Base-by-base conservation (phyloP, 2,888 invertebrate species). In the Opisthograptis luteolata region DNA sequence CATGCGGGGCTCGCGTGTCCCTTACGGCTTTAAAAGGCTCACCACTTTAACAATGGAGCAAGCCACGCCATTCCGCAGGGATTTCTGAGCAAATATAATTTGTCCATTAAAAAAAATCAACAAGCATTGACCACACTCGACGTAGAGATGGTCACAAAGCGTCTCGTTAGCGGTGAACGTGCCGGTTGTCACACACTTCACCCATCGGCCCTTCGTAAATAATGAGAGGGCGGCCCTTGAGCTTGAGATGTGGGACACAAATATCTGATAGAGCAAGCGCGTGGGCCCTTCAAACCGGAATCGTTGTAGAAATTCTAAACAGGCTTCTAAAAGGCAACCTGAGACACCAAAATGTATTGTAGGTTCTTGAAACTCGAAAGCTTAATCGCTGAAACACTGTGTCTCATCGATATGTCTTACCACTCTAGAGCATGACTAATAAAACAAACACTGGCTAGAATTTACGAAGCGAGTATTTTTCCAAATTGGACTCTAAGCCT, bases 81-180 rank as follows among this genome's bases (percentile, higher is more conserved):
- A 83, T 67, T 77, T 67, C 51, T 51, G 65, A 71, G 79, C 71
- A 87, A 87, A 87, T 85, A 87, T 86, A 79, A 88, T 87, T 87
- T 85, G 84, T 87, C 82, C 87, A 85, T 88, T 90, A 86, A 89
- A 89, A n/a, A 86, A 86, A 88, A 87, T 85, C 82, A 85, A 84
- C 84, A 82, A 82, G 75, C 76, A 73, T 75, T 87, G 88, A 86
- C 87, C 88, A 84, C 84, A 77, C 81, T 81, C 71, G 79, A 82
- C 59, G 68, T 70, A 72, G 76, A 80, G 87, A 84, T 84, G 87
- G 85, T 86, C 89, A 90, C 90, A 90, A 90, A 89, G 84, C 87
- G 84, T 89, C 91, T 91, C 91, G 91, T 91, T 91, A 91, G 87
- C 79, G 81, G 56, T 81, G 86, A 80, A 90, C 90, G 90, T 90